A percentile compares a stretch with the other conserved stretches of the same genome.
phyloP scores from a whole-genome alignment of 2,797 vertebrate species.

The Intellagama lesueurii region DNA sequence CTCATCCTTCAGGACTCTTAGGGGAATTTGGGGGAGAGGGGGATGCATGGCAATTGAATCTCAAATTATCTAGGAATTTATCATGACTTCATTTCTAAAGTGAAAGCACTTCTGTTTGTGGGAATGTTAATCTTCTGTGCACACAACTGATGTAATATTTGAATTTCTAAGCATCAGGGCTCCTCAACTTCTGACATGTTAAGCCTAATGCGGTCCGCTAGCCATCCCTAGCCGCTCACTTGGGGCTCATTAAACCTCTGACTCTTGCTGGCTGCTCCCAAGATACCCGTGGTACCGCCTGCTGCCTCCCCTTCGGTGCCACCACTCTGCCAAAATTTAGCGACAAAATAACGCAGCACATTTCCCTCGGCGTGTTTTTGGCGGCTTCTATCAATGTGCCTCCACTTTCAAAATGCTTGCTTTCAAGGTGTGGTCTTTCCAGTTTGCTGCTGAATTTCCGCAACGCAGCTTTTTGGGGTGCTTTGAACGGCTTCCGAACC shows the following conservation, averaged over 20 bases:
- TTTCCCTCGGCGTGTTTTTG: too few species aligned
- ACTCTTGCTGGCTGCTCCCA: neutral
- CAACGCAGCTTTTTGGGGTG: too few species aligned
- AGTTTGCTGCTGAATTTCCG: too few species aligned
- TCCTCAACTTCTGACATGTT: neutral
- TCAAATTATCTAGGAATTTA: neutral
- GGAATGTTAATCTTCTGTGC: neutral
- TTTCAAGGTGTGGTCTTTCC: too few species aligned
- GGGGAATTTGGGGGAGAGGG: neutral
- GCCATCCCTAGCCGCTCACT: neutral
- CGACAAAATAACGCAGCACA: too few species aligned
- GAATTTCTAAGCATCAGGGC: constrained; percentile 5
- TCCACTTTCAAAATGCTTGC: too few species aligned
- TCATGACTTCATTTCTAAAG: neutral
- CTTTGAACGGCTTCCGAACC: too few species aligned
- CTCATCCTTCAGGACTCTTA: neutral
- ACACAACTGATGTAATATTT: neutral
- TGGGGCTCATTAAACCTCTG: constrained; percentile 14
- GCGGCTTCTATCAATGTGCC: too few species aligned
- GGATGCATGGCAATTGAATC: neutral
- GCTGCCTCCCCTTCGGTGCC: too few species aligned
- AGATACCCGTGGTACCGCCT: too few species aligned
- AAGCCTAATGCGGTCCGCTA: neutral
- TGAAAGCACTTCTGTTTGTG: neutral
- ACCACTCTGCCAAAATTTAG: too few species aligned